Conservation (phyloP, 92 coral and sea anemone genomes). For the Galaxea fascicularis region DNA sequence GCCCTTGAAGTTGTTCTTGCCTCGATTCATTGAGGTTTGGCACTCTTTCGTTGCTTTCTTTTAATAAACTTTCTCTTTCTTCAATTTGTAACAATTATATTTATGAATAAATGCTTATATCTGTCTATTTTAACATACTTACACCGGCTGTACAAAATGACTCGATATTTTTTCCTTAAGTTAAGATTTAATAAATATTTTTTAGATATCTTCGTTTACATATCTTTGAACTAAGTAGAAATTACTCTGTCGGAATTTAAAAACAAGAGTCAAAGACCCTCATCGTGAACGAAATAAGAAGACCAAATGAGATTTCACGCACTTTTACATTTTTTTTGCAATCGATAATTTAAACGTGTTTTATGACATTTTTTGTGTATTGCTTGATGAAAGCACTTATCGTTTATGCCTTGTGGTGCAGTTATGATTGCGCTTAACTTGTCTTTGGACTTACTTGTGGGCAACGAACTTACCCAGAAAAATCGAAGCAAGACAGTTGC, state of each 20-base stretch:
- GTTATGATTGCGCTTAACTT: background rate
- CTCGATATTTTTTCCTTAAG: background rate
- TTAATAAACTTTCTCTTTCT: too few relatives aligned
- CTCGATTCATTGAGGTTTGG: background rate
- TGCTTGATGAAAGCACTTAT: too few relatives aligned
- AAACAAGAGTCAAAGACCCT: background rate
- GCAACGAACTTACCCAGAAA: background rate
- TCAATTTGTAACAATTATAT: background rate
- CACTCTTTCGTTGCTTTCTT: background rate
- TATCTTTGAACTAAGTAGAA: background rate
- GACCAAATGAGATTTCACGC: background rate
- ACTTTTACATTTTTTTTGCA: background rate
- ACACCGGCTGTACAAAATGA: constrained; percentile 4
- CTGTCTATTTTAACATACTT: background rate
- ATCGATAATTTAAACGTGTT: too few relatives aligned
- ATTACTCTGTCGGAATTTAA: background rate
- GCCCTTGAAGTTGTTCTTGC: background rate
- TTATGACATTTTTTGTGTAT: too few relatives aligned
- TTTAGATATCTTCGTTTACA: background rate
- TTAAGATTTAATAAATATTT: background rate
- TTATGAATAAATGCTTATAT: background rate
- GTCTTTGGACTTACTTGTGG: background rate
- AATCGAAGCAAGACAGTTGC: constrained; percentile 7
- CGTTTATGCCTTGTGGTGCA: too few relatives aligned
- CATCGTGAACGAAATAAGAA: background rate